These are phyloP conservation scores for Colius striatus DNA, from an alignment of 2,113 vertebrate species.

Conservation along the genomic window DNA sequence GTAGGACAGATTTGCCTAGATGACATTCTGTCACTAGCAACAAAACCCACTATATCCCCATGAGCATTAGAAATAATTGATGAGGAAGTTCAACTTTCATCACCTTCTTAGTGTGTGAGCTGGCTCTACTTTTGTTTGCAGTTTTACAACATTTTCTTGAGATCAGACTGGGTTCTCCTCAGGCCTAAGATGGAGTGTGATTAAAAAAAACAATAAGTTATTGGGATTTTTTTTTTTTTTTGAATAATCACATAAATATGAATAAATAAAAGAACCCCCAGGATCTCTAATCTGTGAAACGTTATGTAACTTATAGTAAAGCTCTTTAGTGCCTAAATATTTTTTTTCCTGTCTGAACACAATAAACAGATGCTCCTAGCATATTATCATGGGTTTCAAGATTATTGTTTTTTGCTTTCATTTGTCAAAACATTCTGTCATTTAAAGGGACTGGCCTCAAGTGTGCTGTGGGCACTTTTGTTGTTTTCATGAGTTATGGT, in stretches of 20 bases:
- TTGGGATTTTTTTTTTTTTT: neutral
- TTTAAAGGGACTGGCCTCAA: neutral
- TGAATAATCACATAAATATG: neutral
- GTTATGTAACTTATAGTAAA: neutral
- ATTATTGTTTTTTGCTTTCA: neutral
- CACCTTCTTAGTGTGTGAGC: conserved; percentile 13
- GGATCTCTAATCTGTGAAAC: neutral
- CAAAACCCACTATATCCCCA: neutral
- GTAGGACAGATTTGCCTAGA: neutral
- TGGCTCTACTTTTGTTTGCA: neutral
- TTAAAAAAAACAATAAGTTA: neutral
- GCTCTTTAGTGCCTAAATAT: neutral
- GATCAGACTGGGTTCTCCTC: conserved; percentile 3
- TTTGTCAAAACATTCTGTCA: neutral
- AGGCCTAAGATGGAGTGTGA: neutral
- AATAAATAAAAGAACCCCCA: neutral
- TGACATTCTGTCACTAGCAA: neutral
- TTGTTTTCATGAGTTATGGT: neutral
- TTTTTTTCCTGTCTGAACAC: neutral
- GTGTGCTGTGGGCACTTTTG: neutral
- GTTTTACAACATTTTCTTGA: neutral
- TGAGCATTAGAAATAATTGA: conserved; percentile 37
- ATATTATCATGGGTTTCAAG: neutral
- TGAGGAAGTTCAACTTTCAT: conserved; percentile 34
- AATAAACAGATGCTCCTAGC: neutral